Evolutionary conservation across 1,140 invertebrate species (phyloP).

Genomic region (Trichonephila clavata): DNA sequence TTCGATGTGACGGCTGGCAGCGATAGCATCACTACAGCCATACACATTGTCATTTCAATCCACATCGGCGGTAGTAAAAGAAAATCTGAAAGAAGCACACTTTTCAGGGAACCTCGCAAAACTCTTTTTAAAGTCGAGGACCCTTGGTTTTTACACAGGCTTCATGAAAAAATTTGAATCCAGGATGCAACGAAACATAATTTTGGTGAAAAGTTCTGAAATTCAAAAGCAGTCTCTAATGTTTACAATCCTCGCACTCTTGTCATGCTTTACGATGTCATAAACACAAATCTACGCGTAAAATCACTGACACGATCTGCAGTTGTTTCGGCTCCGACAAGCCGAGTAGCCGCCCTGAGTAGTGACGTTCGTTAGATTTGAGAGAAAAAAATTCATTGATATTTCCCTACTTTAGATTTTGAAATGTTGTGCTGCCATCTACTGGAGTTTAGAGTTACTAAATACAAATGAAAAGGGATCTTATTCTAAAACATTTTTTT

Average conservation of each 20-base stretch:
- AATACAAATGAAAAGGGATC: too few species aligned
- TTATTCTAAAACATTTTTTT: too few species aligned
- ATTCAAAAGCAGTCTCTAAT: background rate
- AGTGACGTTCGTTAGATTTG: constrained; percentile 47
- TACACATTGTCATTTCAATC: constrained; percentile 58
- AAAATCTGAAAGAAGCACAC: constrained; percentile 37
- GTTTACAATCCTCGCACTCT: constrained; percentile 25
- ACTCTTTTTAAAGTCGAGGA: constrained; percentile 35
- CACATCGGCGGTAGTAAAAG: constrained; percentile 50
- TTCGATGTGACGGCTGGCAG: constrained; percentile 42
- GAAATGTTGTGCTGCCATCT: constrained; percentile 51
- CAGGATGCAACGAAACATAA: constrained; percentile 32
- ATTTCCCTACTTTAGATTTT: background rate
- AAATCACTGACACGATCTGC: constrained; percentile 36
- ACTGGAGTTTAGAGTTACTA: background rate
- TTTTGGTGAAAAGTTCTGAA: background rate
- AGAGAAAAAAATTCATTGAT: constrained; percentile 45
- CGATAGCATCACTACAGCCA: constrained; percentile 58
- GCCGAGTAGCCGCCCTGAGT: constrained; percentile 24
- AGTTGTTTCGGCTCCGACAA: background rate
- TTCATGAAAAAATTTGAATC: constrained; percentile 56
- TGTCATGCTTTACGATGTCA: constrained; percentile 47
- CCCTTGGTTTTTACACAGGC: background rate
- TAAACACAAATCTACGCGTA: constrained; percentile 32
- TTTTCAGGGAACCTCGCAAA: background rate